These are phyloP conservation scores for Actinopyga echinites DNA, from an alignment of 53 echinoderm and acorn worm species.

Conservation along the genomic window DNA sequence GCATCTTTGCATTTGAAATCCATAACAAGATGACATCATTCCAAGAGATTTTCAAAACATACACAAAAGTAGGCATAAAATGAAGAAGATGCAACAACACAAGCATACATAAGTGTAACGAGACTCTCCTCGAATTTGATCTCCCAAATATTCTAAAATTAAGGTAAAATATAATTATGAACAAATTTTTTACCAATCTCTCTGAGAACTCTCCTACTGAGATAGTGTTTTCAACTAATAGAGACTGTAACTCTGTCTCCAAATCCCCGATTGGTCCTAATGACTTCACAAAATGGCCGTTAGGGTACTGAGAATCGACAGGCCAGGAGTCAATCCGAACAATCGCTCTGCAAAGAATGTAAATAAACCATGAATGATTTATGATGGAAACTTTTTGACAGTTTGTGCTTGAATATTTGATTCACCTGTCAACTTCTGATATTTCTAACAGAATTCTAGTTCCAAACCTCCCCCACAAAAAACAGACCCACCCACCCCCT, in stretches of 20 bases:
- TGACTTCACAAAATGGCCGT: slow-evolving; percentile 91
- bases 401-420: not conserved
- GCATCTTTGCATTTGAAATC: too few relatives aligned
- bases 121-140: too few relatives aligned
- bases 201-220: slow-evolving; percentile 79
- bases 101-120: too few relatives aligned
- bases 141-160: too few relatives aligned
- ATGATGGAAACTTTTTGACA: not conserved
- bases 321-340: slow-evolving; percentile 94
- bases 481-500: too few relatives aligned
- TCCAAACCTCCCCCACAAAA: too few relatives aligned
- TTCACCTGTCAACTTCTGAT: too few relatives aligned
- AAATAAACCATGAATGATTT: not conserved
- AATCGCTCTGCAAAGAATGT: slow-evolving; percentile 60
- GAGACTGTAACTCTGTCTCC: slow-evolving; percentile 89
- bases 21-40: too few relatives aligned
- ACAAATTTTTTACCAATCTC: slow-evolving; percentile 56
- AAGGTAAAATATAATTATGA: too few relatives aligned
- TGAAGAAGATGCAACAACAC: too few relatives aligned
- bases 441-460: too few relatives aligned
- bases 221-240: slow-evolving; percentile 82
- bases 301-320: slow-evolving; percentile 90
- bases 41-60: not conserved
- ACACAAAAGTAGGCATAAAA: not conserved
- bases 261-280: slow-evolving; percentile 84